Evolutionary conservation across 2,888 invertebrate genomes (phyloP), one percentile per base, ranked within the genome.

Genomic region (Drosophila villosipedis): DNA sequence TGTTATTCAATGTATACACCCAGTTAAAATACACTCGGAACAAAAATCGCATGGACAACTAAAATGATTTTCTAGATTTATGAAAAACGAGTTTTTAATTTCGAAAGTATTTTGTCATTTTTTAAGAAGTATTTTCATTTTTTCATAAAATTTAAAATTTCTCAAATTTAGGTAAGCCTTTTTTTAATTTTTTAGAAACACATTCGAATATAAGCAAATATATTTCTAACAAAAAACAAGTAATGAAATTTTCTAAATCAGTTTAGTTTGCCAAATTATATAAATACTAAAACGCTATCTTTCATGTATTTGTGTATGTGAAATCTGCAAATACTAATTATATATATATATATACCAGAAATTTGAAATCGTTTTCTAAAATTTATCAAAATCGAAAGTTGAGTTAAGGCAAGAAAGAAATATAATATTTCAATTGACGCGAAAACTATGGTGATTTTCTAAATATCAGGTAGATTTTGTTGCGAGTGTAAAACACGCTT

Each of bases 161-260:
- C 14, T 22, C 3, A 14, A 22, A 14, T 7, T 7, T 39, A 6
- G 16, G 5, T 6, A 0, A 3, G 16, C 16, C 3, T n/a, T 10
- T 41, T 41, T 43, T 3, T 43, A 6, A 22, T 4, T 22, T 22
- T 22, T 43, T 12, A 31, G 31, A 31, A 31, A 10, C 10, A 31
- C 10, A 33, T 9, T 33, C 33, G 33, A 33, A 12, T 31, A 31
- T 33, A 33, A 25, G 25, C 25, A 25, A 25, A 25, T 25, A 25
- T 25, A 25, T 25, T 25, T 25, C 25, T 25, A 25, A 12, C 12
- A 33, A 22, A 47, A 25, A 47, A 2, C 7, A 14, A 7, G 22
- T 22, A 22, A 22, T 4, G 0, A 4, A 22, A 22, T 25, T 47
- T 0, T 7, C 4, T 4, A 16, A 0, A 4, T 25, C 7, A 16